These are phyloP conservation scores for Gymnobelideus leadbeateri DNA, from an alignment of 2,113 vertebrate genomes.

Conservation along the genomic window DNA sequence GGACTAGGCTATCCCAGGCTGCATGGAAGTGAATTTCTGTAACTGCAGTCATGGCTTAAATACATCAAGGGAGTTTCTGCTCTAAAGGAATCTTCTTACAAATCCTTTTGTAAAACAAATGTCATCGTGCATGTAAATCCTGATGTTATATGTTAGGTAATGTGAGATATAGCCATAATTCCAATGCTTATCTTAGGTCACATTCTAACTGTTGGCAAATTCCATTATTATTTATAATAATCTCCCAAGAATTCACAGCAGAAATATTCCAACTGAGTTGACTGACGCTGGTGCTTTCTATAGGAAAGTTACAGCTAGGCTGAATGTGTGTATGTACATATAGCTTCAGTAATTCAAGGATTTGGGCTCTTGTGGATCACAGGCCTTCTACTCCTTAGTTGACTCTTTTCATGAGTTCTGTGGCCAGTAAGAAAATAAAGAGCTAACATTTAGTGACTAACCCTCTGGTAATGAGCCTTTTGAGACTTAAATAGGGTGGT, in stretches of 20 bases:
- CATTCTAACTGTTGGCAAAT: neutral
- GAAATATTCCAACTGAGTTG: neutral
- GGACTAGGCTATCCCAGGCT: neutral
- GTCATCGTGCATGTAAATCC: neutral
- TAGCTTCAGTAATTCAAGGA: neutral
- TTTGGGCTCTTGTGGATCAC: neutral
- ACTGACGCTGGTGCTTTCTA: neutral
- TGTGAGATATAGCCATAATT: neutral
- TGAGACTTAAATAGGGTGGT: too few relatives aligned
- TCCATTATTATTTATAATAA: neutral
- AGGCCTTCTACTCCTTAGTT: neutral
- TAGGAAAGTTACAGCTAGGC: neutral
- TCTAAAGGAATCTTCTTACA: constrained; percentile 11
- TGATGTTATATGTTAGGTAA: neutral
- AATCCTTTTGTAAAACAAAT: constrained; percentile 30
- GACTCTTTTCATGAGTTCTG: neutral
- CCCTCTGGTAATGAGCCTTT: too few relatives aligned
- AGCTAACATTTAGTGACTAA: neutral
- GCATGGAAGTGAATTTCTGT: constrained; percentile 34
- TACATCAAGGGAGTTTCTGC: constrained; percentile 39
- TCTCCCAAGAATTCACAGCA: neutral
- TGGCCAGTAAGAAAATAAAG: neutral
- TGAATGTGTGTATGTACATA: neutral
- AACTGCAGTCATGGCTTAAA: constrained; percentile 49
- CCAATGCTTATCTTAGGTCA: neutral